A percentile compares a stretch with the other conserved stretches of the same genome.
Conservation (phyloP, 2,797 vertebrate species). For the Diplodus puntazzo region DNA sequence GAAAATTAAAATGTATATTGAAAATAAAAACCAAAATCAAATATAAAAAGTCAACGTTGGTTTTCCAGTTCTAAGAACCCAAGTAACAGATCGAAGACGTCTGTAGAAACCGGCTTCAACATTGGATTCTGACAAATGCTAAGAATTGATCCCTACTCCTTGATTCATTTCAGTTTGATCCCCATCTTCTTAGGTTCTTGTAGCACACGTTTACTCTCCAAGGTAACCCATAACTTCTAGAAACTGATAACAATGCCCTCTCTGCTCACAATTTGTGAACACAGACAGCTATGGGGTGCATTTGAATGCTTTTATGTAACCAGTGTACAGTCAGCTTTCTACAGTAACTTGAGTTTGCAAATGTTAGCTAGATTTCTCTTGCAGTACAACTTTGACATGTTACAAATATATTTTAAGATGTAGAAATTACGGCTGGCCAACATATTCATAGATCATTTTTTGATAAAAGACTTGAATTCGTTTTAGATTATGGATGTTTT, state of each 20-base stretch:
- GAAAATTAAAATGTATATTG: neutral
- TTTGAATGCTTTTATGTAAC: neutral
- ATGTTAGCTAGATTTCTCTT: neutral
- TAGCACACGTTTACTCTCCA: neutral
- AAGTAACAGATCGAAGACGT: neutral
- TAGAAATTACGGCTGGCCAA: too few species aligned
- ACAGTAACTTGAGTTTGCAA: neutral
- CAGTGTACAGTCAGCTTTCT: neutral
- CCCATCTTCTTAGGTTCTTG: neutral
- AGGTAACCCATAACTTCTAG: neutral
- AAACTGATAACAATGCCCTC: neutral
- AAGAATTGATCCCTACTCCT: neutral
- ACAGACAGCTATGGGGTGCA: neutral
- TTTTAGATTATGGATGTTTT: too few species aligned
- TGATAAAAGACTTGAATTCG: too few species aligned
- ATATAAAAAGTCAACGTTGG: neutral
- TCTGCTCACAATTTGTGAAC: too few species aligned
- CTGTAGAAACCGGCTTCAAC: too few species aligned
- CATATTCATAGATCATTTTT: too few species aligned
- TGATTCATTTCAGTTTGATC: neutral
- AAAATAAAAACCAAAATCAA: neutral
- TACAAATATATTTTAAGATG: too few species aligned
- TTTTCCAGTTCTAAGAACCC: neutral
- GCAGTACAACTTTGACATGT: too few species aligned
- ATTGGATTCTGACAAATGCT: neutral